These are phyloP conservation scores for Corythaixoides concolor DNA, from an alignment of 2,113 vertebrate genomes.

Conservation along the genomic window DNA sequence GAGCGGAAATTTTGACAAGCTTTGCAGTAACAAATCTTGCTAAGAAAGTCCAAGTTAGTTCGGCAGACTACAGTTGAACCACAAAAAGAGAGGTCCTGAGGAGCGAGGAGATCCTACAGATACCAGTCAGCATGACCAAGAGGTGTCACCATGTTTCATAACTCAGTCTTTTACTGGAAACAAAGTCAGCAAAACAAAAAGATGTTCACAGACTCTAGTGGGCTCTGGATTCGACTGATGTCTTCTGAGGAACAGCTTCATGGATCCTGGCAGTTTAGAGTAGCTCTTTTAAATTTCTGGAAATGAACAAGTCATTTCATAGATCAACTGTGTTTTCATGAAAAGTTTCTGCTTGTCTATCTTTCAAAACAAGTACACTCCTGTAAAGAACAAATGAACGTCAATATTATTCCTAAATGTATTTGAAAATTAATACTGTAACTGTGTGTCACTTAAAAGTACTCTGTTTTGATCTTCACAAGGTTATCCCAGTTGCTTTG, in stretches of 20 bases:
- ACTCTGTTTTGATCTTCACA: constrained; percentile 15
- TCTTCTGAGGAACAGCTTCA: not conserved
- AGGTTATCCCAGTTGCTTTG: not conserved
- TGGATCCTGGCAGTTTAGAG: not conserved
- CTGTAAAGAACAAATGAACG: not conserved
- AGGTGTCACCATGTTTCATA: not conserved
- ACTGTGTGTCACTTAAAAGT: not conserved
- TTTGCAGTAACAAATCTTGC: not conserved
- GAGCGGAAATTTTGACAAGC: not conserved
- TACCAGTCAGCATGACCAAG: not conserved
- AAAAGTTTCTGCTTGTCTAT: not conserved
- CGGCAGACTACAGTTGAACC: not conserved
- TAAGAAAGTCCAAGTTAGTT: not conserved
- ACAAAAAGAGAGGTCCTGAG: not conserved
- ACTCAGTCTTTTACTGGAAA: not conserved
- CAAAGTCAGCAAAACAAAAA: not conserved
- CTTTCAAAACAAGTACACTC: not conserved
- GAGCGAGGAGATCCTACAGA: not conserved
- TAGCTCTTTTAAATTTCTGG: not conserved
- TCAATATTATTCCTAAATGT: not conserved
- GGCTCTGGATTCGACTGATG: not conserved
- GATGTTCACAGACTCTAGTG: not conserved
- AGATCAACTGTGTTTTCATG: not conserved
- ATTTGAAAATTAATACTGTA: not conserved
- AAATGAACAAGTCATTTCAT: not conserved